phyloP scores from a whole-genome alignment of 2,797 vertebrate genomes.

The Trichosurus vulpecula region DNA sequence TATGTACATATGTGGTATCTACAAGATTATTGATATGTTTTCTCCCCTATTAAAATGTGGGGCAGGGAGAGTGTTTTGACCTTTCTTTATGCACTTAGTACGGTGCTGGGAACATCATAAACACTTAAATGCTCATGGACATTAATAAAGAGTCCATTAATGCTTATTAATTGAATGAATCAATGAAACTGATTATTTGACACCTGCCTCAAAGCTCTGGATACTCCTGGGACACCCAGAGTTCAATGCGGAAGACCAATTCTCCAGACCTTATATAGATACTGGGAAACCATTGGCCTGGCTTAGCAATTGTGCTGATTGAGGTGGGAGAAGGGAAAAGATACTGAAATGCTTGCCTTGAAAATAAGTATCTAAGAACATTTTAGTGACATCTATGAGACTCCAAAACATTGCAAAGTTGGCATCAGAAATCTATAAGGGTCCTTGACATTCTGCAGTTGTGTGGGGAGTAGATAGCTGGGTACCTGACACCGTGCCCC shows the following conservation, averaged over 20 bases:
- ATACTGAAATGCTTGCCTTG: not conserved
- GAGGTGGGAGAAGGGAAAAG: not conserved
- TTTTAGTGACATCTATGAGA: conserved; percentile 14
- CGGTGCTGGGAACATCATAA: not conserved
- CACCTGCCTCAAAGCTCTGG: not conserved
- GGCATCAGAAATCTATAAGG: not conserved
- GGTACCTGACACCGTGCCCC: not conserved
- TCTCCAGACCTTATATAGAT: not conserved
- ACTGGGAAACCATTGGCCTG: not conserved
- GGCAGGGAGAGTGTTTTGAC: not conserved
- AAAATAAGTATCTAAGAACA: not conserved
- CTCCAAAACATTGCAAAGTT: not conserved
- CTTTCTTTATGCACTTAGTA: not conserved
- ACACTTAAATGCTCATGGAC: not conserved
- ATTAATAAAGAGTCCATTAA: not conserved
- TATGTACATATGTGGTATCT: not conserved
- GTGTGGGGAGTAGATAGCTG: not conserved
- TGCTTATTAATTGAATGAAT: not conserved
- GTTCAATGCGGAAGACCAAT: not conserved
- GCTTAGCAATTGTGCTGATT: not conserved
- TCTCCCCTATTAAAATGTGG: not conserved
- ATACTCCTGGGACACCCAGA: not conserved
- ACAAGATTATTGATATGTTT: not conserved
- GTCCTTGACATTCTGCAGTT: not conserved
- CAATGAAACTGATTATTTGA: not conserved